A percentile compares a stretch with the other conserved stretches of the same genome.
These are phyloP conservation scores for Rapana venosa DNA, from an alignment of 2,888 invertebrate genomes.

Conservation along the genomic window DNA sequence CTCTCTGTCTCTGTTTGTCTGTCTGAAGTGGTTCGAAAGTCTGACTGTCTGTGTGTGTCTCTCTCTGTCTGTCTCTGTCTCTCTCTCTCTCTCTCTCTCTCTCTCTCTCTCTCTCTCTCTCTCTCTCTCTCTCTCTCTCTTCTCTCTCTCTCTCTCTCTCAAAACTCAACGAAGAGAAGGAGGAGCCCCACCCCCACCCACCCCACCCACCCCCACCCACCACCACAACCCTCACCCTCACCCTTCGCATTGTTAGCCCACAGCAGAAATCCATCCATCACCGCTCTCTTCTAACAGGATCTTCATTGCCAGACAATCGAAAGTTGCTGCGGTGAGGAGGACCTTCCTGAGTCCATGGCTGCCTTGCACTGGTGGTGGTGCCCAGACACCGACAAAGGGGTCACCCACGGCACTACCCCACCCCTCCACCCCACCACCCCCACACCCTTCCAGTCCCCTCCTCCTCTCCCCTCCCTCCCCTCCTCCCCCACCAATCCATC, in stretches of 20 bases:
- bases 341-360: background rate
- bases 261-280: conserved; percentile 7
- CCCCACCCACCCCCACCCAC: background rate
- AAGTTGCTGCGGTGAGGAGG: conserved; percentile 26
- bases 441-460: background rate
- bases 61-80: too few species aligned
- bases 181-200: background rate
- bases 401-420: background rate
- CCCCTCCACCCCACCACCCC: background rate
- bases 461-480: background rate
- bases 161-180: too few species aligned
- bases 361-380: background rate
- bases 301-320: conserved; percentile 37
- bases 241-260: background rate
- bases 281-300: background rate
- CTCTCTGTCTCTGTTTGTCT: too few species aligned
- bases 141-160: too few species aligned
- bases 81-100: too few species aligned
- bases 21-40: too few species aligned
- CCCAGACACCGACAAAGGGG: conserved; percentile 4
- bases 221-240: background rate
- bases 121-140: too few species aligned
- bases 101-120: too few species aligned
- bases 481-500: conserved; percentile 16
- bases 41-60: too few species aligned